A percentile compares a stretch with the other conserved stretches of the same genome.
These are phyloP conservation scores for Strigamia maritima DNA, from an alignment of 2,888 invertebrate genomes.

Conservation along the genomic window DNA sequence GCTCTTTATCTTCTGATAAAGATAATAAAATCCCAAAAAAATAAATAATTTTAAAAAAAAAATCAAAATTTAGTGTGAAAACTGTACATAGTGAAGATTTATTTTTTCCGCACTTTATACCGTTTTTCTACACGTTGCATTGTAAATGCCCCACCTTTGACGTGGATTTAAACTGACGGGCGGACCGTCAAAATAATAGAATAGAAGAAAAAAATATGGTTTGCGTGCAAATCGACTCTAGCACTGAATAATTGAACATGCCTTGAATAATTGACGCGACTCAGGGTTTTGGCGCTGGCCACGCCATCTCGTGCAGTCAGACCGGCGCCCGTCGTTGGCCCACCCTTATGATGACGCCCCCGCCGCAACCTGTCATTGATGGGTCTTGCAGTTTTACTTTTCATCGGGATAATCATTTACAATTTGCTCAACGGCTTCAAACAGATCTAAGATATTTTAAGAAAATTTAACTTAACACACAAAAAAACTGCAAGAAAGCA, in stretches of 20 bases:
- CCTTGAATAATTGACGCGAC: slow-evolving; percentile 31
- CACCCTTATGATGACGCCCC: slow-evolving; percentile 27
- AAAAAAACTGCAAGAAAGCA: neutral
- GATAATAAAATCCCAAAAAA: neutral
- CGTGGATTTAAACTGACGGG: neutral
- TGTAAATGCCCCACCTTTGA: neutral
- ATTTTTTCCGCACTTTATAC: neutral
- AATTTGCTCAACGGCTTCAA: neutral
- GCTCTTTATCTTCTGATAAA: neutral
- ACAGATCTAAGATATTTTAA: neutral
- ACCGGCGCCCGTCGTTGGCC: slow-evolving; percentile 34
- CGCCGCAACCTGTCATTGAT: slow-evolving; percentile 25
- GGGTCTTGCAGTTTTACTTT: slow-evolving; percentile 17
- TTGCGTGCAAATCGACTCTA: slow-evolving; percentile 27
- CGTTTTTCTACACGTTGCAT: neutral
- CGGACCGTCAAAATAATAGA: slow-evolving; percentile 21
- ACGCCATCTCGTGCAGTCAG: slow-evolving; percentile 34
- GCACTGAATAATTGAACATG: slow-evolving; percentile 29
- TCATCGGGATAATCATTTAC: slow-evolving; percentile 1
- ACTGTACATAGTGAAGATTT: neutral
- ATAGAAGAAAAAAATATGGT: neutral
- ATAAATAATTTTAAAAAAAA: neutral
- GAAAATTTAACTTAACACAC: neutral
- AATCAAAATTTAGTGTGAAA: neutral
- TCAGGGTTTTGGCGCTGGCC: slow-evolving; percentile 34